Evolutionary conservation across 2,797 vertebrate genomes (phyloP).

Genomic region (Spondyliosoma cantharus): DNA sequence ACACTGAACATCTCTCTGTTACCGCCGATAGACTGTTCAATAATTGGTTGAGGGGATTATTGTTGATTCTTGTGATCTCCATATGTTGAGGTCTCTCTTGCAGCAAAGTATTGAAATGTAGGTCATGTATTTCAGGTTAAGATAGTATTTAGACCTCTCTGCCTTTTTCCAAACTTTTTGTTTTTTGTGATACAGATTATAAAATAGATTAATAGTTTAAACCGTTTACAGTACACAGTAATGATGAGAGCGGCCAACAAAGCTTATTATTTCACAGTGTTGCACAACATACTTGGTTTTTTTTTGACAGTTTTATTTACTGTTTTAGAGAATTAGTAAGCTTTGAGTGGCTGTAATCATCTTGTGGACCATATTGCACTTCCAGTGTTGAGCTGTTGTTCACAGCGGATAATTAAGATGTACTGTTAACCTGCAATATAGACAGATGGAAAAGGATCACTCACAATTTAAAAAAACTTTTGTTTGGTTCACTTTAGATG

Average conservation of each 20-base stretch:
- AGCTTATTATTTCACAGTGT: slow-evolving; percentile 19
- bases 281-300: slow-evolving; percentile 12
- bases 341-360: slow-evolving; percentile 36
- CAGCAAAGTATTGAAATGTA: slow-evolving; percentile 31
- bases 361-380: slow-evolving; percentile 11
- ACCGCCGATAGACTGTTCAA: slow-evolving; percentile 4
- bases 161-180: neutral
- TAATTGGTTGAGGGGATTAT: neutral
- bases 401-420: slow-evolving; percentile 14
- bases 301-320: neutral
- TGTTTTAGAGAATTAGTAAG: slow-evolving; percentile 13
- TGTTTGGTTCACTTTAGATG: slow-evolving; percentile 16
- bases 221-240: neutral
- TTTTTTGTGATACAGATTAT: neutral
- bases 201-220: slow-evolving; percentile 12
- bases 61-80: slow-evolving; percentile 15
- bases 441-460: neutral
- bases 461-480: neutral
- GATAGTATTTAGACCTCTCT: neutral
- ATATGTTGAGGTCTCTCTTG: slow-evolving; percentile 24
- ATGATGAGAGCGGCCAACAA: neutral
- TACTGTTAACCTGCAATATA: slow-evolving; percentile 3
- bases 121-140: slow-evolving; percentile 8
- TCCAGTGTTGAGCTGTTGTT: slow-evolving; percentile 33
- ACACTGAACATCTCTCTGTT: slow-evolving; percentile 33